A percentile compares a stretch with the other conserved stretches of the same genome.
Evolutionary conservation across 2,797 vertebrate genomes (phyloP).

Genomic region (Tympanoctomys barrerae): DNA sequence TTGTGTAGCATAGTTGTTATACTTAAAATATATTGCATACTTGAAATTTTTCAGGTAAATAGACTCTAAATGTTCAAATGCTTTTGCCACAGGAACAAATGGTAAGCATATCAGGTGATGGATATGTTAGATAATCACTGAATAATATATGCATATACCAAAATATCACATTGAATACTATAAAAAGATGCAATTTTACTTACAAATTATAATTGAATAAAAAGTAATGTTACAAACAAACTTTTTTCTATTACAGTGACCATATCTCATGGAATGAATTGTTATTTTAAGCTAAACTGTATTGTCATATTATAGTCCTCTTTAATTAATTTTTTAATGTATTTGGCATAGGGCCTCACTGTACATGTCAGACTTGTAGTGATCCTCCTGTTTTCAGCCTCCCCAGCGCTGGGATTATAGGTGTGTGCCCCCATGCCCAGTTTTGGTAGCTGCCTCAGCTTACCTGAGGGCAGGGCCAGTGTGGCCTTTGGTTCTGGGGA

Average conservation of each 20-base stretch:
- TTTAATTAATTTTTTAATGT: too few relatives aligned
- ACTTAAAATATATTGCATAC: background rate
- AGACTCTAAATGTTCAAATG: background rate
- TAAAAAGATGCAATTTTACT: background rate
- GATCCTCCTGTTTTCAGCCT: too few relatives aligned
- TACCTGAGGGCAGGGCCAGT: too few relatives aligned
- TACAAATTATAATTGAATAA: background rate
- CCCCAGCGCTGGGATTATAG: too few relatives aligned
- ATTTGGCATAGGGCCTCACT: too few relatives aligned
- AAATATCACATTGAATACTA: background rate
- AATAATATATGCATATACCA: background rate
- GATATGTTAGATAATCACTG: background rate
- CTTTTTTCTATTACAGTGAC: background rate
- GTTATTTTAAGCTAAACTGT: background rate
- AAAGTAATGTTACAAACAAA: slow-evolving; percentile 20
- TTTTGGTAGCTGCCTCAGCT: too few relatives aligned
- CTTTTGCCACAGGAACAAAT: background rate
- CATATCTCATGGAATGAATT: background rate
- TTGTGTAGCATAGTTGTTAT: background rate
- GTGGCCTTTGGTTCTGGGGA: too few relatives aligned
- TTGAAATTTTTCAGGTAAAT: background rate
- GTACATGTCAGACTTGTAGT: too few relatives aligned
- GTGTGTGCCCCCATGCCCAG: too few relatives aligned
- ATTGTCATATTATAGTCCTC: background rate
- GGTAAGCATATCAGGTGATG: background rate